Base-by-base conservation (phyloP, 2,888 invertebrate genomes). In the Apeira syringaria region DNA sequence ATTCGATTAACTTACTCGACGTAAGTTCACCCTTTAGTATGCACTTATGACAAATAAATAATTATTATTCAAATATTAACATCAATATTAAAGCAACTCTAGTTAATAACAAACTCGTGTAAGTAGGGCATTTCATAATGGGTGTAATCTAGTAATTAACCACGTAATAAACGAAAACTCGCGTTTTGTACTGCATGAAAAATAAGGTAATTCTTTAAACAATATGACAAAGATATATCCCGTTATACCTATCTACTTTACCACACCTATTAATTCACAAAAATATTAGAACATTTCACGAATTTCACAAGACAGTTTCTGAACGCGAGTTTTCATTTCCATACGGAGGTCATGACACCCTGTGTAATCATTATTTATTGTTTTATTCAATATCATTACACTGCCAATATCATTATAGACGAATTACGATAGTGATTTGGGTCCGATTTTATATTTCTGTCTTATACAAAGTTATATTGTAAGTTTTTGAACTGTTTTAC, bases 391-490 rank as follows among this genome's bases (percentile, higher is more conserved):
- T 80, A 76, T 84, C 79, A 81, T 85, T 82, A 86, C 87, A 87
- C 87, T 87, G 86, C 87, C 87, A 88, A 75, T 84, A 77, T 81
- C 84, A 75, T 76, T 75, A 77, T 81, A 80, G 80, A 84, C 74
- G 80, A 80, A 80, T 80, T 80, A 83, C 73, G 68, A 77, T 82
- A 82, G 78, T 64, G 62, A 72, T 80, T 86, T 86, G 74, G 71
- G 85, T 87, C 87, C 83, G 82, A 80, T 88, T 88, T 87, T 86
- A 76, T 85, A 88, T 87, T 87, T 85, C 77, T 76, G 76, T 86
- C 77, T 83, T 87, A 71, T 87, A 87, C 79, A 80, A 82, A 59
- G 64, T 68, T 78, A 74, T 78, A 80, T 76, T 79, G 80, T 85
- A 85, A 83, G 80, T 86, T 86, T 77, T 81, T 85, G 69, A 77